Evolutionary conservation across 2,888 invertebrate species (phyloP).

Genomic region (Leptopilina syphax): DNA sequence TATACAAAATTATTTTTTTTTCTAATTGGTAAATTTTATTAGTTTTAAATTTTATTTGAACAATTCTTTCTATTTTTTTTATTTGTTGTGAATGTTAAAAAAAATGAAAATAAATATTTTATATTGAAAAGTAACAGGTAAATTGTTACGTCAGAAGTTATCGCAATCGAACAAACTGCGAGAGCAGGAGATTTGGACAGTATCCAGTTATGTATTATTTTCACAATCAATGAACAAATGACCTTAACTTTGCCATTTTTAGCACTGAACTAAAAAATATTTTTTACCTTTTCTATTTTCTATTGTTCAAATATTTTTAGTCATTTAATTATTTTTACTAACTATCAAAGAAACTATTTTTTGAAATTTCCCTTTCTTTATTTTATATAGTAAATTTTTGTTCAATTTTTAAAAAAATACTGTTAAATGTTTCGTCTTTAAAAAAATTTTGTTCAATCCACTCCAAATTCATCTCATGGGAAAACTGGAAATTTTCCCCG

Average conservation of each 20-base stretch:
- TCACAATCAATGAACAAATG: not conserved
- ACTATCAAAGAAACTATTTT: too few species aligned
- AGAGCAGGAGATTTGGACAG: not conserved
- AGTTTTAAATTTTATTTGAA: too few species aligned
- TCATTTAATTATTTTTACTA: not conserved
- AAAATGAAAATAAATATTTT: too few species aligned
- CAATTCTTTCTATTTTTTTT: too few species aligned
- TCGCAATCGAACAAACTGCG: conserved; percentile 6
- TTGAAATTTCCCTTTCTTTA: too few species aligned
- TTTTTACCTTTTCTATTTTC: not conserved
- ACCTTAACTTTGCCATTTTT: conserved; percentile 19
- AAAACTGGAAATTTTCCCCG: not conserved
- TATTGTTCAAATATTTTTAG: not conserved
- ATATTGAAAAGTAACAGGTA: too few species aligned
- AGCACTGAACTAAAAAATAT: not conserved
- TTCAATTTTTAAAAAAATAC: too few species aligned
- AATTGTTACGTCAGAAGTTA: conserved; percentile 10
- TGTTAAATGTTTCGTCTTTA: not conserved
- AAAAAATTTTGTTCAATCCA: not conserved
- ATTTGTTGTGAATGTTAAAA: too few species aligned
- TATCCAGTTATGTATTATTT: conserved; percentile 22
- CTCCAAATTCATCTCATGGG: not conserved
- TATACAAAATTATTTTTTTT: too few species aligned
- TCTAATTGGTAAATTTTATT: too few species aligned
- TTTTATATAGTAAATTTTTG: too few species aligned